phyloP scores from a whole-genome alignment of 1,140 invertebrate genomes.

The Pseudoatta argentina region DNA sequence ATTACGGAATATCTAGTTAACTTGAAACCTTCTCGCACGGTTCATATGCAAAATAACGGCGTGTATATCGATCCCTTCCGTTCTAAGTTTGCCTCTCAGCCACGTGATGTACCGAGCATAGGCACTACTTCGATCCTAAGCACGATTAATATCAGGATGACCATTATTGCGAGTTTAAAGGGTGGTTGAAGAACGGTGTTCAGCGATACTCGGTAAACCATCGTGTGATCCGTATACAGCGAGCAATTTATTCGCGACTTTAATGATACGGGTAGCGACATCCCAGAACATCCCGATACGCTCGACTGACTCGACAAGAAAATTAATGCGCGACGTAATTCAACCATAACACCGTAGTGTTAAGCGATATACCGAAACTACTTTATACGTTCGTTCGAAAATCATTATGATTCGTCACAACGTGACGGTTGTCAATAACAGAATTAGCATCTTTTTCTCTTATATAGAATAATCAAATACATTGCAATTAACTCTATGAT shows the following conservation, averaged over 20 bases:
- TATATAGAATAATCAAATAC: background rate
- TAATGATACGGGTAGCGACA: constrained; percentile 52
- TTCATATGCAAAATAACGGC: constrained; percentile 44
- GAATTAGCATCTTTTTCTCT: background rate
- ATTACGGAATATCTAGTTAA: constrained; percentile 25
- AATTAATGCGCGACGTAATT: constrained; percentile 46
- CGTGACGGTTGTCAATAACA: constrained; percentile 35
- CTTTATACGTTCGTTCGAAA: background rate
- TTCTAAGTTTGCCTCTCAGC: constrained; percentile 46
- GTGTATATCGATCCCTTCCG: constrained; percentile 48
- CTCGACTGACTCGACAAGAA: constrained; percentile 47
- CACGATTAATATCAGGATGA: constrained; percentile 40
- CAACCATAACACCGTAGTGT: constrained; percentile 4
- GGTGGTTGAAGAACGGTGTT: constrained; percentile 42
- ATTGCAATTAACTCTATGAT: constrained; percentile 11
- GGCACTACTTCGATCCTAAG: constrained; percentile 19
- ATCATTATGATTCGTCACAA: background rate
- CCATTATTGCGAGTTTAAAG: constrained; percentile 46
- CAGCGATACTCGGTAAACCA: constrained; percentile 46
- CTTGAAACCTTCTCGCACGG: constrained; percentile 11
- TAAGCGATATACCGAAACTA: constrained; percentile 27
- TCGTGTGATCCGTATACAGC: constrained; percentile 23
- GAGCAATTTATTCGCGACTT: constrained; percentile 57
- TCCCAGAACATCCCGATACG: constrained; percentile 44
- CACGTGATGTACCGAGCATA: constrained; percentile 23